Evolutionary conservation across 2,888 invertebrate species (phyloP).

Genomic region (Nesidiocoris tenuis): DNA sequence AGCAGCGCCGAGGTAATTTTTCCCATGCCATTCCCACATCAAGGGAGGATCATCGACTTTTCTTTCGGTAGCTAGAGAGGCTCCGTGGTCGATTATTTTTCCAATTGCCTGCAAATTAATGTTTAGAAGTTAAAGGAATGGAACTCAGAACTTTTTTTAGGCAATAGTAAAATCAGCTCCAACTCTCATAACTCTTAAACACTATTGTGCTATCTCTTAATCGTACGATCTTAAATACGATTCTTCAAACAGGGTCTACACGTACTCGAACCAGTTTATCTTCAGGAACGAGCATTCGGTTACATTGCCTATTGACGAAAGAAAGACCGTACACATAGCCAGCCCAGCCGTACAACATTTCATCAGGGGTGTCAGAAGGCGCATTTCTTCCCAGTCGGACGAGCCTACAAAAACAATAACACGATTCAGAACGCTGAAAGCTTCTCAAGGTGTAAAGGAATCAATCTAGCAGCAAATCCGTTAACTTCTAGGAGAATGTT

Average conservation of each 20-base stretch:
- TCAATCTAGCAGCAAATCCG: too few species aligned
- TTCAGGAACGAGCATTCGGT: constrained; percentile 1
- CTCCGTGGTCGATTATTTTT: constrained; percentile 65
- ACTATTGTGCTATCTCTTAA: too few species aligned
- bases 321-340: constrained; percentile 79
- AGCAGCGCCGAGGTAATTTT: constrained; percentile 83
- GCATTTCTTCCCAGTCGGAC: constrained; percentile 59
- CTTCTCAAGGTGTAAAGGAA: too few species aligned
- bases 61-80: constrained; percentile 57
- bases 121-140: too few species aligned
- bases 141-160: too few species aligned
- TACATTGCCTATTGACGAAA: constrained; percentile 62
- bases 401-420: constrained; percentile 56
- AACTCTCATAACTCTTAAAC: too few species aligned
- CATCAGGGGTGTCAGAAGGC: constrained; percentile 62
- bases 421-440: too few species aligned
- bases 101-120: constrained; percentile 62
- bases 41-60: constrained; percentile 59
- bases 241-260: not conserved
- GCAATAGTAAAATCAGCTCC: too few species aligned
- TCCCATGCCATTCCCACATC: constrained; percentile 84
- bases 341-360: constrained; percentile 79
- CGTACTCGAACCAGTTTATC: not conserved
- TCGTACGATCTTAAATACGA: not conserved
- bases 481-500: too few species aligned